These are phyloP conservation scores for Xanthia togata DNA, from an alignment of 2,888 invertebrate genomes.

Conservation along the genomic window DNA sequence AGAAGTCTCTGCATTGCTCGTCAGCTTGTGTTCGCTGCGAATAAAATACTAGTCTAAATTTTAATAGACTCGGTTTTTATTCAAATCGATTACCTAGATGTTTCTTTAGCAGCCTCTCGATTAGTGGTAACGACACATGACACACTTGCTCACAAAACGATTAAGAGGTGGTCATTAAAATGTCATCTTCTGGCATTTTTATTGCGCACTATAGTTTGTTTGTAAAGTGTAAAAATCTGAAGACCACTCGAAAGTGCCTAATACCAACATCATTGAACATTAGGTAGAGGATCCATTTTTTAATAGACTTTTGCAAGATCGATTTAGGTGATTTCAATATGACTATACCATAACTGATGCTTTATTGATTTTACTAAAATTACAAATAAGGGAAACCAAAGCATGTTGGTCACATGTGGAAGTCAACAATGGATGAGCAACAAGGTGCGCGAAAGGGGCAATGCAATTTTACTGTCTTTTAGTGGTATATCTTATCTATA, in stretches of 20 bases:
- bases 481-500: not conserved
- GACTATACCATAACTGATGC: not conserved
- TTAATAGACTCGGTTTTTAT: constrained; percentile 9
- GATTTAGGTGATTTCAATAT: not conserved
- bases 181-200: constrained; percentile 21
- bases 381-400: not conserved
- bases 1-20: not conserved
- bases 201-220: not conserved
- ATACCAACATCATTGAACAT: constrained; percentile 12
- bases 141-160: constrained; percentile 39
- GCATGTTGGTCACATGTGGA: not conserved
- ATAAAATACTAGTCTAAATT: not conserved
- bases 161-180: constrained; percentile 37
- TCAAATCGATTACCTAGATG: constrained; percentile 5
- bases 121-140: not conserved
- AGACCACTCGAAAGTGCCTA: not conserved
- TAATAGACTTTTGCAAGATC: not conserved
- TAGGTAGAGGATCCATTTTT: not conserved
- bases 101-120: constrained; percentile 2
- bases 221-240: constrained; percentile 8
- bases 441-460: not conserved
- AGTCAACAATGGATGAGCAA: not conserved
- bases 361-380: not conserved
- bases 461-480: not conserved
- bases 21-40: not conserved